Percentiles rank a stretch among this genome's conserved stretches.
Conservation (phyloP, 2,888 invertebrate genomes). For the Lithophane ornitopus region DNA sequence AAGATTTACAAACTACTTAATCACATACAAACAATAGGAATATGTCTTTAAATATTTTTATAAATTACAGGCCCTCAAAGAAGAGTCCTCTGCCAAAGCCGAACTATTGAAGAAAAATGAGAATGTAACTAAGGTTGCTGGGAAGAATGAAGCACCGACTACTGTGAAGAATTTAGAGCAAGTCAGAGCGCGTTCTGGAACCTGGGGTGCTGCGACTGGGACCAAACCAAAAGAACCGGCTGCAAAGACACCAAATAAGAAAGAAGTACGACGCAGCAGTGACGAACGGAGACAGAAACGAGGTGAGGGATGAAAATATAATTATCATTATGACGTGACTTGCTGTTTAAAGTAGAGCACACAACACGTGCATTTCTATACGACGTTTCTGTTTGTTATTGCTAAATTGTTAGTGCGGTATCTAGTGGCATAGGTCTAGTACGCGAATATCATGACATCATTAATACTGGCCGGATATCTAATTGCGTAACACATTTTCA, state of each 20-base stretch:
- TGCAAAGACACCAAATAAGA: conserved; percentile 68
- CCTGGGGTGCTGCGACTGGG: conserved; percentile 88
- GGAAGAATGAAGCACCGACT: conserved; percentile 41
- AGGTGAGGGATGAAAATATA: conserved; percentile 72
- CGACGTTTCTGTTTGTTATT: conserved; percentile 53
- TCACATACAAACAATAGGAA: background rate
- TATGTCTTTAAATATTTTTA: background rate
- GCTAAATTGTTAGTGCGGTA: conserved; percentile 43
- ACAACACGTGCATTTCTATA: conserved; percentile 18
- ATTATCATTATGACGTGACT: conserved; percentile 16
- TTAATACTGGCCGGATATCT: conserved; percentile 32
- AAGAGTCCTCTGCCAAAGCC: conserved; percentile 48
- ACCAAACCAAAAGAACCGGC: conserved; percentile 75
- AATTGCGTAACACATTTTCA: too few species aligned
- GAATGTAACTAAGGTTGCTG: conserved; percentile 35
- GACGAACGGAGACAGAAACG: conserved; percentile 85
- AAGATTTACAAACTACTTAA: background rate
- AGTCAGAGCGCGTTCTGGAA: conserved; percentile 91
- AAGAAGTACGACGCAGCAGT: conserved; percentile 78
- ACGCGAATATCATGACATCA: conserved; percentile 61
- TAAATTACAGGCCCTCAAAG: conserved; percentile 69
- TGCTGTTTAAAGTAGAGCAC: conserved; percentile 5
- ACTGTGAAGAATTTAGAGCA: conserved; percentile 62
- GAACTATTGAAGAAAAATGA: conserved; percentile 55
- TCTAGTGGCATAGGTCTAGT: conserved; percentile 68